Evolutionary conservation across 2,797 vertebrate species (phyloP).

Genomic region (Betta splendens): DNA sequence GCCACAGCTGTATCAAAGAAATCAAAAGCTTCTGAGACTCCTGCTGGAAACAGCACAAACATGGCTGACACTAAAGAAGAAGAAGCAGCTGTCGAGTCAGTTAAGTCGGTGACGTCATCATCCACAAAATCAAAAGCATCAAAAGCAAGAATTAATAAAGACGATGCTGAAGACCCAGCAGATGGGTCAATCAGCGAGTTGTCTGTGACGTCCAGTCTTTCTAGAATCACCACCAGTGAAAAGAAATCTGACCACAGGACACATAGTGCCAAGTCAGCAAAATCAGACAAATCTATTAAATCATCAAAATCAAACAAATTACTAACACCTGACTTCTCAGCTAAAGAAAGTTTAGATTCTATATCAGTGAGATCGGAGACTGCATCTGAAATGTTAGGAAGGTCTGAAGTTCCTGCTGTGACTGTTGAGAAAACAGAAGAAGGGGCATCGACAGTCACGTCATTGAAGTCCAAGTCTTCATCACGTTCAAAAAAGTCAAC

Average conservation of each 20-base stretch:
- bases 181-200: conserved; percentile 38
- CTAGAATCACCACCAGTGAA: conserved; percentile 4
- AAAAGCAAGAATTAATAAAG: conserved; percentile 8
- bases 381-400: conserved; percentile 29
- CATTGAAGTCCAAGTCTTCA: conserved; percentile 68
- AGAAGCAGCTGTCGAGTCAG: conserved; percentile 51
- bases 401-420: conserved; percentile 47
- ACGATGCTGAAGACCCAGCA: background rate
- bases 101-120: conserved; percentile 57
- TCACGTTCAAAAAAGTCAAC: conserved; percentile 68
- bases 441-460: conserved; percentile 57
- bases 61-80: conserved; percentile 25
- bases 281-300: conserved; percentile 31
- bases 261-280: conserved; percentile 36
- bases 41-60: conserved; percentile 3
- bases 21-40: conserved; percentile 32
- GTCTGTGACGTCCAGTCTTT: conserved; percentile 44
- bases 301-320: conserved; percentile 28
- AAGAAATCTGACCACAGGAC: conserved; percentile 31
- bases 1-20: conserved; percentile 41
- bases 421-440: conserved; percentile 56
- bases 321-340: conserved; percentile 8
- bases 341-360: conserved; percentile 9
- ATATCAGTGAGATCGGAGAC: conserved; percentile 46
- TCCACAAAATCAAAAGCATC: conserved; percentile 50